A percentile compares a stretch with the other conserved stretches of the same genome.
Evolutionary conservation across 2,113 vertebrate genomes (phyloP).

Genomic region (Daphoenositta chrysoptera): DNA sequence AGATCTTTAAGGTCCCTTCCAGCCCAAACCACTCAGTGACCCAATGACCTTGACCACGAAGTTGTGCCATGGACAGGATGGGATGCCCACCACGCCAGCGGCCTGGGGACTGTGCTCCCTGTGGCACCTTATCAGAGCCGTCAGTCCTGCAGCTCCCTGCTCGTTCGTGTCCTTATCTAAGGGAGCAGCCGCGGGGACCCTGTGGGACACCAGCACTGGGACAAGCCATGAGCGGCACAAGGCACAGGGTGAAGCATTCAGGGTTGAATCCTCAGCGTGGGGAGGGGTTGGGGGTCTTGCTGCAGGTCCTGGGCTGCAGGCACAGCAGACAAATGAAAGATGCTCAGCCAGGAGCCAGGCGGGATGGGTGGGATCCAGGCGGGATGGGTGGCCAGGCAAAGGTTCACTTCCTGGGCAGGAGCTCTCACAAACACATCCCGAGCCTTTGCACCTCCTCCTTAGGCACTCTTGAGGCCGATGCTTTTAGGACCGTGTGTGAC

Average conservation of each 20-base stretch:
- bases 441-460: background rate
- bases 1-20: background rate
- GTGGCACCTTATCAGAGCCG: background rate
- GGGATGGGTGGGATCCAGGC: background rate
- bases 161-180: background rate
- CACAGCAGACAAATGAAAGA: no score
- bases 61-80: background rate
- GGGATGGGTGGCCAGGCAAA: background rate
- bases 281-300: background rate
- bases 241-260: accelerated
- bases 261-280: accelerated
- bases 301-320: background rate
- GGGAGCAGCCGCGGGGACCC: accelerated
- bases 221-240: accelerated
- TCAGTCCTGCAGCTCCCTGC: background rate
- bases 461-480: accelerated
- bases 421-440: background rate
- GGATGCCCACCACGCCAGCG: background rate
- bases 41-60: accelerated
- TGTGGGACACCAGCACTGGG: accelerated
- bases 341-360: background rate
- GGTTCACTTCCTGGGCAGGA: accelerated
- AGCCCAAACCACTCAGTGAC: background rate
- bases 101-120: accelerated
- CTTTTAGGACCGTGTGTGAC: accelerated